These are phyloP conservation scores for Ctenoplectra terminalis DNA, from an alignment of 1,140 invertebrate genomes.

Conservation along the genomic window DNA sequence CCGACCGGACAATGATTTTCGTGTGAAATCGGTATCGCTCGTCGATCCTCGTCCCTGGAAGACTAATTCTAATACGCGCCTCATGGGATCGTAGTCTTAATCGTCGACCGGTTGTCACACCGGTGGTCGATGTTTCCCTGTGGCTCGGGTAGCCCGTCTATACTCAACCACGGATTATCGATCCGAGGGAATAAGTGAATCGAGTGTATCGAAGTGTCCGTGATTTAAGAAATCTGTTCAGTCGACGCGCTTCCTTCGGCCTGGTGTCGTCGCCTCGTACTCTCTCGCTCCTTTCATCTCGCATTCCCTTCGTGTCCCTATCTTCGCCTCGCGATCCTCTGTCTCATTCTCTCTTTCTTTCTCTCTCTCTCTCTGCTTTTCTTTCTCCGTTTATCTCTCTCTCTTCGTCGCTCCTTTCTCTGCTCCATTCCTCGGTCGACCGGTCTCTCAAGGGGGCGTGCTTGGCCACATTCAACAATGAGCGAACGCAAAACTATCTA, in stretches of 20 bases:
- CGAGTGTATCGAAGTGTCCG: constrained; percentile 10
- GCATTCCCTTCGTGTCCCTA: constrained; percentile 51
- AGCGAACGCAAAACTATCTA: constrained; percentile 72
- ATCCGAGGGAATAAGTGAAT: constrained; percentile 32
- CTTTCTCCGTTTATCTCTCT: constrained; percentile 9
- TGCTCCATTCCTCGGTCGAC: constrained; percentile 61
- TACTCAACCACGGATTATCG: not conserved
- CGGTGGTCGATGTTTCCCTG: not conserved
- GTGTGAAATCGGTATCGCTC: constrained; percentile 37
- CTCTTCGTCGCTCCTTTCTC: constrained; percentile 26
- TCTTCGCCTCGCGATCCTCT: constrained; percentile 12
- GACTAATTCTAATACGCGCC: not conserved
- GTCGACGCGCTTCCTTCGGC: constrained; percentile 2
- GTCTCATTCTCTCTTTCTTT: not conserved
- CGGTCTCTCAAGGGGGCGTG: constrained; percentile 70
- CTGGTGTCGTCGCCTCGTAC: constrained; percentile 22
- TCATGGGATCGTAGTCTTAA: not conserved
- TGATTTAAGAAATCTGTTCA: constrained; percentile 21
- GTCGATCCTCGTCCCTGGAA: constrained; percentile 1
- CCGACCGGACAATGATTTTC: constrained; percentile 37
- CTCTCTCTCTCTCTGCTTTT: not conserved
- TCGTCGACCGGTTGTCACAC: constrained; percentile 18
- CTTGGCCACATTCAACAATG: constrained; percentile 70
- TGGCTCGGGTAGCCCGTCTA: not conserved
- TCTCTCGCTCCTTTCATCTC: constrained; percentile 44